phyloP scores from a whole-genome alignment of 2,113 vertebrate genomes.

The Sciurus niger region DNA sequence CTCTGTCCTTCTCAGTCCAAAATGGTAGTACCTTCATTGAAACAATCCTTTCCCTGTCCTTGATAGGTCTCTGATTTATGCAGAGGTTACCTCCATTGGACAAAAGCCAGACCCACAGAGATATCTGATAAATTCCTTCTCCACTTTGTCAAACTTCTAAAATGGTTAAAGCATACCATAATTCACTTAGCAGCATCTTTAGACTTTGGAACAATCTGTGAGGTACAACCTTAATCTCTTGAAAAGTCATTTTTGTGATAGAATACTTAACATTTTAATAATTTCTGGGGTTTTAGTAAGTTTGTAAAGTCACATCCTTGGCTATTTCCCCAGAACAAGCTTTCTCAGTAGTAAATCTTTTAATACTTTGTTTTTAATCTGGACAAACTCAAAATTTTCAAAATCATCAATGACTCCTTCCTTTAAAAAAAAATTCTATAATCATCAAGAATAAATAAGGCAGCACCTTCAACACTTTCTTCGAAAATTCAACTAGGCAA shows the following conservation, averaged over 20 bases:
- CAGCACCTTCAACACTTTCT: neutral
- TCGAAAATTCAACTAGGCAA: neutral
- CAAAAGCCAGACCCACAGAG: neutral
- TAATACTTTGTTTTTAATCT: neutral
- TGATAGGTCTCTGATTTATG: neutral
- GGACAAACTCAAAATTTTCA: neutral
- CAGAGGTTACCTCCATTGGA: neutral
- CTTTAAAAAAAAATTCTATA: neutral
- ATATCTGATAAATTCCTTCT: neutral
- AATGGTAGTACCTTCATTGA: neutral
- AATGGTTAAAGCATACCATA: neutral
- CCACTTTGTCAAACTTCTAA: neutral
- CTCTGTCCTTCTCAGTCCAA: neutral
- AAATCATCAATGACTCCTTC: neutral
- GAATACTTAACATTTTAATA: constrained; percentile 20
- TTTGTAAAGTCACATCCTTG: neutral
- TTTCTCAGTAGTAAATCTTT: neutral
- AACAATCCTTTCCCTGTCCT: constrained; percentile 33
- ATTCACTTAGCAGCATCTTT: neutral
- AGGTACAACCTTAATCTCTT: neutral
- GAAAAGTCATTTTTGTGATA: neutral
- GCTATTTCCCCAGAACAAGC: neutral
- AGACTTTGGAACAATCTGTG: neutral
- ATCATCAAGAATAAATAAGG: constrained; percentile 9
- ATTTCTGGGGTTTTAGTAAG: constrained; percentile 32